Percentiles rank a stretch among this genome's conserved stretches.
Evolutionary conservation across 2,888 invertebrate genomes (phyloP).

Genomic region (Harmothoe impar): DNA sequence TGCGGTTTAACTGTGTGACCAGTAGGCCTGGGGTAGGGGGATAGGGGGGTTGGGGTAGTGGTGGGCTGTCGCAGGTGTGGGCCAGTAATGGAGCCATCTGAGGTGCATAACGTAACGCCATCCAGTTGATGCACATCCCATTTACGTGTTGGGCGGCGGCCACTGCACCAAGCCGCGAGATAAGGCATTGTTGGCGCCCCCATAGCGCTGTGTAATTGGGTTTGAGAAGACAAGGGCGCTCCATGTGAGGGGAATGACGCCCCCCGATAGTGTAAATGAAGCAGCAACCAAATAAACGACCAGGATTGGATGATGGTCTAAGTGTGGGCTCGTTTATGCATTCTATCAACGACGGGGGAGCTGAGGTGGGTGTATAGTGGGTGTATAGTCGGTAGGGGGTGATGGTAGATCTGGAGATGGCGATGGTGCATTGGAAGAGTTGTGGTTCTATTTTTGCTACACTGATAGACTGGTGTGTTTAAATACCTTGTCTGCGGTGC

Average conservation of each 20-base stretch:
- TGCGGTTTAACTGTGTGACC: background rate
- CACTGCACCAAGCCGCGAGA: background rate
- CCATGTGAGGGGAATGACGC: conserved; percentile 12
- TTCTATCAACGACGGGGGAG: conserved; percentile 3
- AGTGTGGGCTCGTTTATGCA: background rate
- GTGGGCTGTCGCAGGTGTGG: background rate
- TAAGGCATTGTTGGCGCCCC: conserved; percentile 39
- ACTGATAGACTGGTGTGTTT: too few species aligned
- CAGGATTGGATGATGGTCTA: conserved; percentile 24
- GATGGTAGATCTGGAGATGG: background rate
- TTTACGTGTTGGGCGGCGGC: background rate
- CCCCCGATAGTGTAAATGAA: conserved; percentile 30
- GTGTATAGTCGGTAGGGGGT: background rate
- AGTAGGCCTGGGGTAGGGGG: too few species aligned
- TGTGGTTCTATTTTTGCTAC: too few species aligned
- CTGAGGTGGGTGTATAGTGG: background rate
- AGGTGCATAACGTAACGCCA: conserved; percentile 12
- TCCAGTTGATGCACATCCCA: background rate
- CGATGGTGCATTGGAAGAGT: too few species aligned
- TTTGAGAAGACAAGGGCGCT: conserved; percentile 39
- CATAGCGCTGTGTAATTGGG: conserved; percentile 41
- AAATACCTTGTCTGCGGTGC: too few species aligned
- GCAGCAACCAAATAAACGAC: conserved; percentile 30
- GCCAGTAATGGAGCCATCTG: background rate
- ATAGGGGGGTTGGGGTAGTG: background rate